Evolutionary conservation across 2,113 vertebrate genomes (phyloP), one percentile per base, ranked within the genome.

Genomic region (Nymphicus hollandicus): DNA sequence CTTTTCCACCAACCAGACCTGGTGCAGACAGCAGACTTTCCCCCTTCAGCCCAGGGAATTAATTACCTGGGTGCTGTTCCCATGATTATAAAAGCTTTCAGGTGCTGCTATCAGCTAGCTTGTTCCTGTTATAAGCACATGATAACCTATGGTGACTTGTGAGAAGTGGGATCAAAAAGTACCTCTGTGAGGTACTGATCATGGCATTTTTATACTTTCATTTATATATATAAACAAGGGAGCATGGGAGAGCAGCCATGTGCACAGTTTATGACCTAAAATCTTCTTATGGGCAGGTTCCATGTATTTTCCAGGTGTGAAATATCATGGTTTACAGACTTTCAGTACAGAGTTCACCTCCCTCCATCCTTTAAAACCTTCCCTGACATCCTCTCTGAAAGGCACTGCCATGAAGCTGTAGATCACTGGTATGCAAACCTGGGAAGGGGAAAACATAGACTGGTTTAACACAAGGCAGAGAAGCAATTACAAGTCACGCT

Each of bases 391-490:
- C 24, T 33, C 55, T 47, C 71, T 15, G 19, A 60, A 25, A 29
- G 69, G 52, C 44, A 5, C 19, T 46, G 27, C 24, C 39, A 3
- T 0, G 7, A 47, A 72, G 39, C 43, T 25, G 7, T 10, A 31
- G 17, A 39, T 29, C 2, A 0, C 17, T 20, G 11, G 17, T 1
- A 16, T 11, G 52, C 24, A 46, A 49, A 80, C 1, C 52, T n/a
- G 29, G 46, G 35, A 71, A 71, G 74, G 8, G 24, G 73, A 44
- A 76, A 71, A 41, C 27, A 2, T 4, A 24, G 24, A 33, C 41
- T 37, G 33, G 29, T 53, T 80, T 22, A 39, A 66, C 25, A n/a
- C 24, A 27, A 66, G 18, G 49, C 18, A 19, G 35, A 8, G 29
- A 88, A 63, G 6, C 9, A 72, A 81, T n/a, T 56, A 29, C 64